A percentile compares a stretch with the other conserved stretches of the same genome.
Evolutionary conservation across 1,140 invertebrate genomes (phyloP).

Genomic region (Panulirus ornatus): DNA sequence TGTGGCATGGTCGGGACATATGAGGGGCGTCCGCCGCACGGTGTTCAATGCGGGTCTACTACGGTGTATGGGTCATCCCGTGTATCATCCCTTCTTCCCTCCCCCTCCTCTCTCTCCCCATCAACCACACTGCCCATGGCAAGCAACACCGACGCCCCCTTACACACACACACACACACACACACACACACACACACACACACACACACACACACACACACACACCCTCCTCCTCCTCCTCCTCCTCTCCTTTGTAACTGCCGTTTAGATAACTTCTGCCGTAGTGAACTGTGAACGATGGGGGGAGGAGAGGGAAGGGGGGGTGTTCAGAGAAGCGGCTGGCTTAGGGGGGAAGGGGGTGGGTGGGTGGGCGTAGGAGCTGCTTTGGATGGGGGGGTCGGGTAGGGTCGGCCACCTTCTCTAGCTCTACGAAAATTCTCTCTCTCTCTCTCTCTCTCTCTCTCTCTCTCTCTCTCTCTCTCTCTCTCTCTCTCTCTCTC

Average conservation of each 20-base stretch:
- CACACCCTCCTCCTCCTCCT: too few relatives aligned
- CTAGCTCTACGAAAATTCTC: too few relatives aligned
- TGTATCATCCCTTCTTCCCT: neutral
- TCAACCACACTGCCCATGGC: neutral
- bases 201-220: neutral
- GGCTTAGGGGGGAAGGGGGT: neutral
- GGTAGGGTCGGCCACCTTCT: neutral
- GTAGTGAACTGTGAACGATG: neutral
- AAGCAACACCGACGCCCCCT: constrained; percentile 8
- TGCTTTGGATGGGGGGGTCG: neutral
- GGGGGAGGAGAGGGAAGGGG: neutral
- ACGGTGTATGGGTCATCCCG: too few relatives aligned
- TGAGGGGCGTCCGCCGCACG: too few relatives aligned
- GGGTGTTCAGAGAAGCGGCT: neutral
- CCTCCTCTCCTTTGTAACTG: neutral
- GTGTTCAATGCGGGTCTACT: too few relatives aligned
- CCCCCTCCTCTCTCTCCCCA: neutral
- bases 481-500: neutral
- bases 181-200: constrained; percentile 32
- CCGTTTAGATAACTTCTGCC: neutral
- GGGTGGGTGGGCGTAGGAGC: neutral
- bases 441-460: constrained; percentile 11
- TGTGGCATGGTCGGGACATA: too few relatives aligned
- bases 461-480: neutral
- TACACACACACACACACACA: constrained; percentile 43